Conservation (phyloP, 2,113 vertebrate genomes). For the Prunella fulvescens region DNA sequence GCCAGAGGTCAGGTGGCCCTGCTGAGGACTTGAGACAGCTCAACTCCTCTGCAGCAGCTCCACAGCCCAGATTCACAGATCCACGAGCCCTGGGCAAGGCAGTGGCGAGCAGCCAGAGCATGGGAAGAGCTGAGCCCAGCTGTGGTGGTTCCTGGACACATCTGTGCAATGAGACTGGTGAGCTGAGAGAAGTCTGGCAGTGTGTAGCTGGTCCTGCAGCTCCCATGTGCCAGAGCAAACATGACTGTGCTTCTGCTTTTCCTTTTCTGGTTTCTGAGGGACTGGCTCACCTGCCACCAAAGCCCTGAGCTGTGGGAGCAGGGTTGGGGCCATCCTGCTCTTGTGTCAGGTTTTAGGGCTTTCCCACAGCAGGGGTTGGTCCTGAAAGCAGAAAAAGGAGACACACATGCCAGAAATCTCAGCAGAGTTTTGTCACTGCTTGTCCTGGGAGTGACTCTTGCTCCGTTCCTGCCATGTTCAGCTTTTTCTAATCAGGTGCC, state of each 20-base stretch:
- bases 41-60: background rate
- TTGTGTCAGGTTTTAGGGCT: background rate
- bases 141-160: background rate
- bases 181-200: background rate
- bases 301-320: background rate
- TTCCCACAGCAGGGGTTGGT: background rate
- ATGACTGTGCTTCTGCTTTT: background rate
- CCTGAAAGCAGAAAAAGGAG: background rate
- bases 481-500: background rate
- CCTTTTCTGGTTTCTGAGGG: background rate
- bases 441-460: background rate
- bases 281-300: background rate
- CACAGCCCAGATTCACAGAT: background rate
- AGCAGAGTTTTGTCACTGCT: background rate
- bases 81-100: fast-evolving
- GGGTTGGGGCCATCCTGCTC: background rate
- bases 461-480: background rate
- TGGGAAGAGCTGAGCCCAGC: background rate
- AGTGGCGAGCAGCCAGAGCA: fast-evolving
- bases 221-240: background rate
- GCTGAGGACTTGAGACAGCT: background rate
- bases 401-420: background rate
- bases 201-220: background rate
- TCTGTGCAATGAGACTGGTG: background rate
- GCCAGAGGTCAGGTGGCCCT: background rate